Percentiles rank a stretch among this genome's conserved stretches.
Conservation (phyloP, 2,797 vertebrate genomes). For the Cottoperca gobio region DNA sequence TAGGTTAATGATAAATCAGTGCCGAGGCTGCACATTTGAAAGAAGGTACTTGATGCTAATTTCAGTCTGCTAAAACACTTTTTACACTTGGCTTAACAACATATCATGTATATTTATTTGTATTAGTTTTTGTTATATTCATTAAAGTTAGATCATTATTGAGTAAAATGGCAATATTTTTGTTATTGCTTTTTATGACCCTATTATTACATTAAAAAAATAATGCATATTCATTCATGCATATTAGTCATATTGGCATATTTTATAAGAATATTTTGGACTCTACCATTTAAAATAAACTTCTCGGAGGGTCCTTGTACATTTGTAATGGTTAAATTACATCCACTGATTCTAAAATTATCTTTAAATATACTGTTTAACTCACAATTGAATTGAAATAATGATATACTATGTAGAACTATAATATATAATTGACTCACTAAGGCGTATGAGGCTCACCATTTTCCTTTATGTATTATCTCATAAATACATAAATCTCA, state of each 20-base stretch:
- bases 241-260: neutral
- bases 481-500: neutral
- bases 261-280: neutral
- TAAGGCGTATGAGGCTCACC: neutral
- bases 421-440: neutral
- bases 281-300: neutral
- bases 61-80: neutral
- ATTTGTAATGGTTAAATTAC: neutral
- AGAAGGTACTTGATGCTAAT: neutral
- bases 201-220: neutral
- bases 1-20: slow-evolving; percentile 16
- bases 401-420: neutral
- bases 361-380: neutral
- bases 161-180: neutral
- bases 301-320: neutral
- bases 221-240: neutral
- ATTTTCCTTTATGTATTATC: neutral
- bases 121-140: neutral
- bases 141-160: neutral
- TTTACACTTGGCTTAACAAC: neutral
- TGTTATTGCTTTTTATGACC: neutral
- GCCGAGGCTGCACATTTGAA: slow-evolving; percentile 10
- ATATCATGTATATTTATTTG: neutral
- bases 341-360: neutral
- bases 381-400: neutral